phyloP scores from a whole-genome alignment of 1,140 invertebrate genomes.

The Heliconius hermathena region DNA sequence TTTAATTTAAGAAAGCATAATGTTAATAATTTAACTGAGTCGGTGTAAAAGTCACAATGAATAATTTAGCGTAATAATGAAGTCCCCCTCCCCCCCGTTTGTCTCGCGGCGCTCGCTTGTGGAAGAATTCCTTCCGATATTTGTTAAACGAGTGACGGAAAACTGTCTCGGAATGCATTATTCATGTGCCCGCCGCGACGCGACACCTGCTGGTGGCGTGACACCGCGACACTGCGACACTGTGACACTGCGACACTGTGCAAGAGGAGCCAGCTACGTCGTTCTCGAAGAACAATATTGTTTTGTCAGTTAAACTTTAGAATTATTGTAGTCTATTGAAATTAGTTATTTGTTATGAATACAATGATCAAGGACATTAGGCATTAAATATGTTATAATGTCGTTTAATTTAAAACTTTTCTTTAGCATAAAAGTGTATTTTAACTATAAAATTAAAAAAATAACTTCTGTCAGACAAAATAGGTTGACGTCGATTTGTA shows the following conservation, averaged over 20 bases:
- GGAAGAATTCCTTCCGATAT: neutral
- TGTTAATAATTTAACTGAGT: neutral
- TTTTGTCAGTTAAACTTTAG: no score
- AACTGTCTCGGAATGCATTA: neutral
- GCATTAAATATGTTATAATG: no score
- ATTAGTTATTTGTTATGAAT: no score
- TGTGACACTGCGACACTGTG: neutral
- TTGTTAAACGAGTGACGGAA: neutral
- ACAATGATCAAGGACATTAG: no score
- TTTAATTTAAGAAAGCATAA: no score
- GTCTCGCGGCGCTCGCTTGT: neutral
- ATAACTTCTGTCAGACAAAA: neutral
- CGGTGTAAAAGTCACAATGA: neutral
- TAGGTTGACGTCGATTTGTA: neutral
- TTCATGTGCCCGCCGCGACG: neutral
- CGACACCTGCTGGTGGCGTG: neutral
- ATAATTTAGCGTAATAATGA: neutral
- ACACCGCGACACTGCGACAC: no score
- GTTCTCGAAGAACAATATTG: no score
- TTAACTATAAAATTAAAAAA: neutral
- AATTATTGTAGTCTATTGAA: no score
- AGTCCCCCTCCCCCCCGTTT: neutral
- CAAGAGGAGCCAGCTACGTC: neutral
- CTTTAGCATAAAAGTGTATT: neutral
- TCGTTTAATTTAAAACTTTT: neutral